Evolutionary conservation across 2,113 vertebrate species (phyloP).

Genomic region (Rhegmatorhina hoffmannsi): DNA sequence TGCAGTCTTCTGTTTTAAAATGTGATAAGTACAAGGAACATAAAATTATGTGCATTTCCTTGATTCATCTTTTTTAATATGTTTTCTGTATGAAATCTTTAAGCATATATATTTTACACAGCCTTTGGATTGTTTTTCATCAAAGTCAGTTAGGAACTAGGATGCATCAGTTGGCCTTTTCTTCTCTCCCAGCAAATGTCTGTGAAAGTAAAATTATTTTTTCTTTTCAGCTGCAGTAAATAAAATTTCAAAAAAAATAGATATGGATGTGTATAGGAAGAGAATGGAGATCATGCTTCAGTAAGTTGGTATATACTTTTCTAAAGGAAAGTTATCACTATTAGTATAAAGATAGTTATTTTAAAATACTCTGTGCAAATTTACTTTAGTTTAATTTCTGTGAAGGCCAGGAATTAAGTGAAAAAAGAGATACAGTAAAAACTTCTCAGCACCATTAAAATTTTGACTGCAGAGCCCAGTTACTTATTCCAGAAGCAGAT

Average conservation of each 20-base stretch:
- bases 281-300: constrained; percentile 91
- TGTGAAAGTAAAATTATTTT: neutral
- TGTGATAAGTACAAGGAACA: neutral
- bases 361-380: neutral
- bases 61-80: neutral
- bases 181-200: neutral
- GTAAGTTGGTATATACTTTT: constrained; percentile 75
- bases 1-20: neutral
- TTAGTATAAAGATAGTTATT: neutral
- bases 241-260: constrained; percentile 78
- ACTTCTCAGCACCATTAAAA: neutral
- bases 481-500: neutral
- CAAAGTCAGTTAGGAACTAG: neutral
- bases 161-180: neutral
- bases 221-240: constrained; percentile 69
- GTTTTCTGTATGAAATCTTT: neutral
- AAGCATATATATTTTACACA: neutral
- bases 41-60: neutral
- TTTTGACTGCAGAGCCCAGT: neutral
- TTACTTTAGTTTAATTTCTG: neutral
- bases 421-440: neutral
- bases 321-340: neutral
- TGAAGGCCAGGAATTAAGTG: neutral
- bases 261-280: constrained; percentile 84
- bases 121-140: neutral